Base-by-base conservation (phyloP, 2,113 vertebrate genomes). In the Semicossyphus pulcher region DNA sequence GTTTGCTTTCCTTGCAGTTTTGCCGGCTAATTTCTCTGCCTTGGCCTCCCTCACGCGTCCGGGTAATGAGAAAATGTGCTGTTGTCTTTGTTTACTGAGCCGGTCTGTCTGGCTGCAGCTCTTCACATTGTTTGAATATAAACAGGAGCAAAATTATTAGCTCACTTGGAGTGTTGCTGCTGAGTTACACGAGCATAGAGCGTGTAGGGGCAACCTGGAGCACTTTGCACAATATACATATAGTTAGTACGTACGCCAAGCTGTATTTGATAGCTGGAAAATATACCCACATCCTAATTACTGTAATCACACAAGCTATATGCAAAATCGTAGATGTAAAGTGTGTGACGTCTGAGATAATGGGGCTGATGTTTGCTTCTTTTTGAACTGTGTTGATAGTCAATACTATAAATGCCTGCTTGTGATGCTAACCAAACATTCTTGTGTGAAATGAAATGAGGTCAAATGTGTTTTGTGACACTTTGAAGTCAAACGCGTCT, bases 1-100 rank as follows among this genome's bases (percentile, higher is more conserved):
- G 31, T 87, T 92, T 92, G 92, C 92, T 88, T 91, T 82, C 81
- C 86, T 92, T 92, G 90, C 92, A 91, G 84, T 92, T 90, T 88
- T 88, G 76, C 85, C 45, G 63, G 54, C 90, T 91, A 83, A 93
- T 92, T 91, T 91, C 88, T 76, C 49, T 67, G 85, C 83, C 83
- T 72, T 61, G 78, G 87, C 91, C 89, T 91, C 82, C 81, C 80
- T 84, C 88, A 83, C 77, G 85, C 86, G 65, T 79, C 77, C 70
- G 61, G 84, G 88, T 92, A 92, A 92, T 92, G 90, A 93, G 92
- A 92, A 92, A 91, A 91, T 91, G 88, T 80, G 86, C 85, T 72
- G 87, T 90, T 63, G 82, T 90, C 91, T 90, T 85, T 91, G 90
- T 94, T 92, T 92, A 87, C 86, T 73, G 73, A 89, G 88, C 78